phyloP scores from a whole-genome alignment of 2,888 invertebrate genomes.

The Trissonchulus latispiculum region DNA sequence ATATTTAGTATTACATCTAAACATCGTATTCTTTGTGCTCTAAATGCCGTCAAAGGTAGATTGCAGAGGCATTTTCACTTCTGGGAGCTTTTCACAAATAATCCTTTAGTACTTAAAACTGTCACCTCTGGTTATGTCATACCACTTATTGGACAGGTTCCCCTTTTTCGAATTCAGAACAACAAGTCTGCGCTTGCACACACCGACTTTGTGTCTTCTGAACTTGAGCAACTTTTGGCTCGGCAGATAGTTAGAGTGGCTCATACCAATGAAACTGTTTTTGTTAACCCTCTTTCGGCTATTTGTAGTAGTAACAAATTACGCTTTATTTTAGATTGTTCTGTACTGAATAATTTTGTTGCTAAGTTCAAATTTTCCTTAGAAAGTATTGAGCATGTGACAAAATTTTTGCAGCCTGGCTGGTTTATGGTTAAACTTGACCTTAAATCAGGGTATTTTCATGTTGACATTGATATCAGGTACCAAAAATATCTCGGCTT shows the following conservation, averaged over 20 bases:
- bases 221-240: not conserved
- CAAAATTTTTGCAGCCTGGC: not conserved
- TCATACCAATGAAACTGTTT: not conserved
- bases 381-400: not conserved
- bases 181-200: not conserved
- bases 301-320: not conserved
- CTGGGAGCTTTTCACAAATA: not conserved
- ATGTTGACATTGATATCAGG: not conserved
- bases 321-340: slow-evolving; percentile 8
- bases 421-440: not conserved
- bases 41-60: slow-evolving; percentile 6
- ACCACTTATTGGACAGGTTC: slow-evolving; percentile 1
- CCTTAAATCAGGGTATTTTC: slow-evolving; percentile 6
- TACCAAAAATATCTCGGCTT: not conserved
- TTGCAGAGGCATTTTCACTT: not conserved
- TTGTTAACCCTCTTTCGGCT: slow-evolving; percentile 1
- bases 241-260: not conserved
- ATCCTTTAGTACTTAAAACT: not conserved
- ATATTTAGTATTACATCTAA: too few relatives aligned
- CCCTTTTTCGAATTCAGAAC: slow-evolving; percentile 1
- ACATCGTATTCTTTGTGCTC: too few relatives aligned
- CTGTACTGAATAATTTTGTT: not conserved
- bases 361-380: slow-evolving; percentile 5
- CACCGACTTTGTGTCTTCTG: not conserved
- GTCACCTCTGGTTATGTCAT: not conserved